These are phyloP conservation scores for Tupaia tana DNA, from an alignment of 2,113 vertebrate genomes.

Conservation along the genomic window DNA sequence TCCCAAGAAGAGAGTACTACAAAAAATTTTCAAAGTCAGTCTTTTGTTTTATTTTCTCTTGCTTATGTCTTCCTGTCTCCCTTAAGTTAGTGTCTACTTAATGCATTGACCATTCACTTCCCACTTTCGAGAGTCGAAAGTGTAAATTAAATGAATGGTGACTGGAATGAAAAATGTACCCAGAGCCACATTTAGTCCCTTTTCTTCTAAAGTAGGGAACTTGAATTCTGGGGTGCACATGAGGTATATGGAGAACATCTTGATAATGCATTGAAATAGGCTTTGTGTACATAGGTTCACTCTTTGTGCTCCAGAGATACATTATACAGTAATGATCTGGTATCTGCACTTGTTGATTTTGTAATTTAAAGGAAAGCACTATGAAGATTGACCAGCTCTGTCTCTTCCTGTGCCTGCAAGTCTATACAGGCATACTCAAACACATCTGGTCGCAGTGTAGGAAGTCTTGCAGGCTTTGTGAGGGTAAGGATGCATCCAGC, in stretches of 20 bases:
- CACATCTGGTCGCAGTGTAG: constrained; percentile 55
- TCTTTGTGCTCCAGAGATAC: constrained; percentile 2
- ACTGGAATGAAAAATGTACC: background rate
- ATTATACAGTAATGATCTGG: constrained; percentile 24
- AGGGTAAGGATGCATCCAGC: constrained; percentile 65
- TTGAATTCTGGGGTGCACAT: background rate
- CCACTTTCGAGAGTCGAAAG: background rate
- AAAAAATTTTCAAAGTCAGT: constrained; percentile 34
- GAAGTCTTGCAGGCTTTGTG: constrained; percentile 41
- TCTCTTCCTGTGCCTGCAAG: constrained; percentile 62
- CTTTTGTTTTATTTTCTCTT: background rate
- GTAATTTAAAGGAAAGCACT: constrained; percentile 58
- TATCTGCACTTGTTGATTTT: constrained; percentile 39
- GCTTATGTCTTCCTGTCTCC: constrained; percentile 1
- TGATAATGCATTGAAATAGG: background rate
- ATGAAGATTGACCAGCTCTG: constrained; percentile 45
- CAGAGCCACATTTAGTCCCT: background rate
- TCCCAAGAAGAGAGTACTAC: background rate
- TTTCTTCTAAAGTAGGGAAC: background rate
- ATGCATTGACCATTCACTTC: background rate
- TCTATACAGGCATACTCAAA: constrained; percentile 39
- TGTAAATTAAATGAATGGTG: constrained; percentile 30
- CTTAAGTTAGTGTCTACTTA: background rate
- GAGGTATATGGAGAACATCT: background rate
- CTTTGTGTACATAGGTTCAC: background rate